phyloP scores from a whole-genome alignment of 2,113 vertebrate genomes.

The Chaenogobius annularis region DNA sequence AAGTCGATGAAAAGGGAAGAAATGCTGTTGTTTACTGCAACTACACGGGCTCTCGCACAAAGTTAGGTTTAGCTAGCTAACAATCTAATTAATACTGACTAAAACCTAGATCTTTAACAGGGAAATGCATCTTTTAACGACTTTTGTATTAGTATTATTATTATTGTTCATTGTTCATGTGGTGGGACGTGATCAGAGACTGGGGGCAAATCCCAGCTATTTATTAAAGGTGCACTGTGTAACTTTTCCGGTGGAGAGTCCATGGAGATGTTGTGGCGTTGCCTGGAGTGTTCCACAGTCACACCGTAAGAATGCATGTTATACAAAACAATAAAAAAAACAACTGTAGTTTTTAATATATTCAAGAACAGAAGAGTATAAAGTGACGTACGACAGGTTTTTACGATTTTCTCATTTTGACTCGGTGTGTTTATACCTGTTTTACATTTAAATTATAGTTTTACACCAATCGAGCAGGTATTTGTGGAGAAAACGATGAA shows the following conservation, averaged over 20 bases:
- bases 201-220: neutral
- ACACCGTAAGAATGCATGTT: too few species aligned
- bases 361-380: too few species aligned
- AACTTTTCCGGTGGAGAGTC: neutral
- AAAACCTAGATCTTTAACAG: neutral
- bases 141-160: neutral
- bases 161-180: neutral
- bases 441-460: too few species aligned
- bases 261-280: neutral
- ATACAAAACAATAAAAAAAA: too few species aligned
- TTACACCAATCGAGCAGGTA: too few species aligned
- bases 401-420: too few species aligned
- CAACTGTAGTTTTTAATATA: too few species aligned
- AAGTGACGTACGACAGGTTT: too few species aligned
- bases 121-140: too few species aligned
- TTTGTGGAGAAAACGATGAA: too few species aligned
- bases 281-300: neutral
- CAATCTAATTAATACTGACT: neutral
- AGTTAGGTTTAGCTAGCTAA: neutral
- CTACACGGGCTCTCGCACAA: neutral
- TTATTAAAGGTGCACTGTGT: neutral
- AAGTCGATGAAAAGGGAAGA: neutral
- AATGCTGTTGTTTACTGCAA: neutral
- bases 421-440: too few species aligned
- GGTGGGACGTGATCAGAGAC: neutral